Conservation (phyloP, 1,140 invertebrate genomes). For the Marisa cornuarietis region DNA sequence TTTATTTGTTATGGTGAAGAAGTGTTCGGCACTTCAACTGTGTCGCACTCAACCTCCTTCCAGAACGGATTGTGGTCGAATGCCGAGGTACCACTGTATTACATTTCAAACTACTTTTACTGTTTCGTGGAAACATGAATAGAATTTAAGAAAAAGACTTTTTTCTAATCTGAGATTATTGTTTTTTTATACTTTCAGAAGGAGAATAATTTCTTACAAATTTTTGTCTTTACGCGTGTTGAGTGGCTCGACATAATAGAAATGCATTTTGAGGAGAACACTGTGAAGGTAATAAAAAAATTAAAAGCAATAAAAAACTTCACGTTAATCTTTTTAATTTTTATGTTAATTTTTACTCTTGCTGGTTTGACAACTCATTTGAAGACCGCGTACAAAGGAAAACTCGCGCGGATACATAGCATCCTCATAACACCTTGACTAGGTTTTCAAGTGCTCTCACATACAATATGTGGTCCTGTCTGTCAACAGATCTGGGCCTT, state of each 20-base stretch:
- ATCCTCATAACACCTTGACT: background rate
- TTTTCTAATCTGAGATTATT: background rate
- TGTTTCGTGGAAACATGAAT: no score
- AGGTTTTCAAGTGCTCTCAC: no score
- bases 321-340: background rate
- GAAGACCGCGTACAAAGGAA: background rate
- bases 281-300: constrained; percentile 31
- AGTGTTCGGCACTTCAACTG: no score
- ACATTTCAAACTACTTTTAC: no score
- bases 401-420: background rate
- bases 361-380: background rate
- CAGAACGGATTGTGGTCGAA: no score
- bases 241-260: constrained; percentile 55
- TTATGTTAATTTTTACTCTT: background rate
- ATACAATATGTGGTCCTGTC: background rate
- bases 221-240: constrained; percentile 47
- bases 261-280: constrained; percentile 34
- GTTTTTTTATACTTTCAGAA: constrained; percentile 31
- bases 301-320: background rate
- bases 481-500: constrained; percentile 44
- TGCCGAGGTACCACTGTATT: no score
- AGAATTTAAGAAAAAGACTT: background rate
- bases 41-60: no score
- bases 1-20: no score
- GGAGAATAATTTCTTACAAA: constrained; percentile 40